A percentile compares a stretch with the other conserved stretches of the same genome.
Evolutionary conservation across 2,888 invertebrate genomes (phyloP).

Genomic region (Peribatodes rhomboidaria): DNA sequence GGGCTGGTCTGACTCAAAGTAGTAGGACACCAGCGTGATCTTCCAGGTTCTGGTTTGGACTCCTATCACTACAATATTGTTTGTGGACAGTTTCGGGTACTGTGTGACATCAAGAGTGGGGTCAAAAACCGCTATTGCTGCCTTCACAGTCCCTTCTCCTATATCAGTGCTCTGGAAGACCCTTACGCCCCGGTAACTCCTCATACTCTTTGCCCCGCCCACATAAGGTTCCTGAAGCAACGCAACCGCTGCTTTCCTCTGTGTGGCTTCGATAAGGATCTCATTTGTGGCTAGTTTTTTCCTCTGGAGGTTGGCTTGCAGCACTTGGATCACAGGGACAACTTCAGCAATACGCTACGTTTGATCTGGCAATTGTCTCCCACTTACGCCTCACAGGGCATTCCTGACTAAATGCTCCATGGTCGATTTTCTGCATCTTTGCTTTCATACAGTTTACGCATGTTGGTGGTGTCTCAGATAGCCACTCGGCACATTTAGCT

Average conservation of each 20-base stretch:
- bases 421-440: not conserved
- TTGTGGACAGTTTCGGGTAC: slow-evolving; percentile 5
- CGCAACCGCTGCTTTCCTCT: not conserved
- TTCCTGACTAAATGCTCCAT: not conserved
- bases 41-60: slow-evolving; percentile 37
- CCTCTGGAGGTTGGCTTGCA: not conserved
- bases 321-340: not conserved
- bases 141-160: not conserved
- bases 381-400: not conserved
- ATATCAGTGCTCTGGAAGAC: not conserved
- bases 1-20: slow-evolving; percentile 38
- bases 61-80: slow-evolving; percentile 33
- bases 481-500: not conserved
- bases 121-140: not conserved
- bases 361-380: slow-evolving; percentile 2
- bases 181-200: not conserved
- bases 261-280: not conserved
- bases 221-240: slow-evolving; percentile 7
- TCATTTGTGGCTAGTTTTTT: not conserved
- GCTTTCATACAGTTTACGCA: not conserved
- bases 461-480: not conserved
- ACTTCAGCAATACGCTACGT: slow-evolving; percentile 14
- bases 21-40: slow-evolving; percentile 36
- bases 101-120: not conserved
- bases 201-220: not conserved